phyloP scores from a whole-genome alignment of 2,797 vertebrate genomes.

The Mormyrops boulengeri region DNA sequence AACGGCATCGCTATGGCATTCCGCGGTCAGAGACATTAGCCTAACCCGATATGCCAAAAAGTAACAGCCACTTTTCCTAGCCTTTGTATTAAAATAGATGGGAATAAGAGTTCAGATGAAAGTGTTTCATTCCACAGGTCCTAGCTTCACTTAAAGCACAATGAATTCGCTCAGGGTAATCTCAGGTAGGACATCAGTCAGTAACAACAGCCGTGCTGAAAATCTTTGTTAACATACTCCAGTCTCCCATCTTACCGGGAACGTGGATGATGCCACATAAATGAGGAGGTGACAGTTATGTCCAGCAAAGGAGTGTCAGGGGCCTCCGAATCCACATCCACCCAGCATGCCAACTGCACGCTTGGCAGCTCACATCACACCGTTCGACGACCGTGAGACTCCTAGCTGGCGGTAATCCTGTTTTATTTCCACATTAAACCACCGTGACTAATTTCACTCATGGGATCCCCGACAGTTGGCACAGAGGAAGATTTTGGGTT shows the following conservation, averaged over 20 bases:
- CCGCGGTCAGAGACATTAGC: background rate
- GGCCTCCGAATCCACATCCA: background rate
- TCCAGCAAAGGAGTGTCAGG: background rate
- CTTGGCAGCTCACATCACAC: background rate
- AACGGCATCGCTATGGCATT: background rate
- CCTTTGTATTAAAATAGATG: background rate
- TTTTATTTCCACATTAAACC: constrained; percentile 3
- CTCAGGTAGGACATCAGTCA: background rate
- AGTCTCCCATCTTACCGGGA: background rate
- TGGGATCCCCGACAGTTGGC: background rate
- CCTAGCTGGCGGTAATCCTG: background rate
- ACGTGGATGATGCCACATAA: background rate
- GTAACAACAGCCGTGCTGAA: background rate
- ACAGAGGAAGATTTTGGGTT: background rate
- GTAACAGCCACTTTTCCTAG: background rate
- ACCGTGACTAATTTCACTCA: constrained; percentile 3
- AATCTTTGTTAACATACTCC: background rate
- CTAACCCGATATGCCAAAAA: background rate
- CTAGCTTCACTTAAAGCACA: background rate
- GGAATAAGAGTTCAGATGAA: background rate
- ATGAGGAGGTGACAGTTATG: background rate
- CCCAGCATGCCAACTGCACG: background rate
- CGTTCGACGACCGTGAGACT: background rate
- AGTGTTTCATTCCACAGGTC: background rate
- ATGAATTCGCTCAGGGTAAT: background rate